phyloP scores from a whole-genome alignment of 2,113 vertebrate species.

The Dolichallabes microphthalmus region DNA sequence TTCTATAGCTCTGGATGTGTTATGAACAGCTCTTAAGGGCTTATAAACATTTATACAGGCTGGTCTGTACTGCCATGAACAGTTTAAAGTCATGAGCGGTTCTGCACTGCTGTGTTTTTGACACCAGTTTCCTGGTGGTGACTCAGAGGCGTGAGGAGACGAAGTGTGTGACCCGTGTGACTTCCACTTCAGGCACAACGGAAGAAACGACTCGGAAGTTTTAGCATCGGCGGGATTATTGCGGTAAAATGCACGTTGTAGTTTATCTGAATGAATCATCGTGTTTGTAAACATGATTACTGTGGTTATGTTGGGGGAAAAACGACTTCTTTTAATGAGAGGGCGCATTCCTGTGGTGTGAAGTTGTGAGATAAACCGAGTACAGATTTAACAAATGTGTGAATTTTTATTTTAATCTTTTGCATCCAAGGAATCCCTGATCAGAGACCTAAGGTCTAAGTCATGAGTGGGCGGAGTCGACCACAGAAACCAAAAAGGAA shows the following conservation, averaged over 20 bases:
- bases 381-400: too few species aligned
- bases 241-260: neutral
- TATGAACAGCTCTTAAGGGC: neutral
- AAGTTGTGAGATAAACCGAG: too few species aligned
- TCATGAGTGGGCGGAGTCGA: too few species aligned
- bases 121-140: neutral
- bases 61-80: neutral
- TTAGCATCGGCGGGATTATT: neutral
- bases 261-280: neutral
- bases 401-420: too few species aligned
- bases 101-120: neutral
- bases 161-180: neutral
- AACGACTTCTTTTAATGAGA: too few species aligned
- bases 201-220: neutral
- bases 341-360: too few species aligned
- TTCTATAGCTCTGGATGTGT: neutral
- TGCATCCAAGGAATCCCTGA: too few species aligned
- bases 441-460: too few species aligned
- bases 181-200: neutral
- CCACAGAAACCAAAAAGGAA: too few species aligned
- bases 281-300: too few species aligned
- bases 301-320: too few species aligned
- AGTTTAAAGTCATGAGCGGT: too few species aligned
- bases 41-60: neutral
- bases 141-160: neutral